Conservation (phyloP, 2,888 invertebrate species). For the Acronicta aceris region DNA sequence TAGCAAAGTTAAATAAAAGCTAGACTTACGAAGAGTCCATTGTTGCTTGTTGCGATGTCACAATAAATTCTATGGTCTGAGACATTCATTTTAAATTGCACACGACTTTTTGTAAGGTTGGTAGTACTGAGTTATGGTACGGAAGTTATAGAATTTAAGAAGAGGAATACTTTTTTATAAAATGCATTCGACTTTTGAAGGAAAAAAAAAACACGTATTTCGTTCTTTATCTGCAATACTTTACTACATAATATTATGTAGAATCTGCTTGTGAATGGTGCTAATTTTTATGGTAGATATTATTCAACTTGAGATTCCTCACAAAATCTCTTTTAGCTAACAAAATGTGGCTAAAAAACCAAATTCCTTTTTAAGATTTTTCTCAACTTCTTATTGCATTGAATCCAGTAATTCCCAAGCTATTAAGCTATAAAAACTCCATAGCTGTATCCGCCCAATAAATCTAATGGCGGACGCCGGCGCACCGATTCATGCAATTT, state of each 20-base stretch:
- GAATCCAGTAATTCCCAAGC: constrained; percentile 22
- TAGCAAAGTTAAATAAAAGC: constrained; percentile 25
- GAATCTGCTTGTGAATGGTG: no score
- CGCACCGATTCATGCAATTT: constrained; percentile 41
- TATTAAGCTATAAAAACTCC: constrained; percentile 39
- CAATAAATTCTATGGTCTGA: constrained; percentile 44
- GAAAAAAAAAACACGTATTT: no score
- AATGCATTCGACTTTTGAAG: no score
- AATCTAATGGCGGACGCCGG: constrained; percentile 25
- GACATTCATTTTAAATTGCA: constrained; percentile 43
- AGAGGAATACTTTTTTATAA: not conserved
- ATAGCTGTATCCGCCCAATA: constrained; percentile 42
- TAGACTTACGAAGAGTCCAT: constrained; percentile 35
- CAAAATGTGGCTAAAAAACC: not conserved
- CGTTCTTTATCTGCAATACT: no score
- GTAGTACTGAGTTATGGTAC: constrained; percentile 26
- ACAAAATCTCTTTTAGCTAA: not conserved
- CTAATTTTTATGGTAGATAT: no score
- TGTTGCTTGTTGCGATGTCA: constrained; percentile 51
- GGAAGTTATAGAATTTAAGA: constrained; percentile 18
- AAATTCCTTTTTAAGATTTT: constrained; percentile 3
- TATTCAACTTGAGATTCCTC: no score
- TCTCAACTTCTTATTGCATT: constrained; percentile 21
- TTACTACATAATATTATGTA: no score
- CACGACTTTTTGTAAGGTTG: constrained; percentile 39